A percentile compares a stretch with the other conserved stretches of the same genome.
Conservation (phyloP, 2,888 invertebrate species). For the Cataglyphis rosenhaueri region DNA sequence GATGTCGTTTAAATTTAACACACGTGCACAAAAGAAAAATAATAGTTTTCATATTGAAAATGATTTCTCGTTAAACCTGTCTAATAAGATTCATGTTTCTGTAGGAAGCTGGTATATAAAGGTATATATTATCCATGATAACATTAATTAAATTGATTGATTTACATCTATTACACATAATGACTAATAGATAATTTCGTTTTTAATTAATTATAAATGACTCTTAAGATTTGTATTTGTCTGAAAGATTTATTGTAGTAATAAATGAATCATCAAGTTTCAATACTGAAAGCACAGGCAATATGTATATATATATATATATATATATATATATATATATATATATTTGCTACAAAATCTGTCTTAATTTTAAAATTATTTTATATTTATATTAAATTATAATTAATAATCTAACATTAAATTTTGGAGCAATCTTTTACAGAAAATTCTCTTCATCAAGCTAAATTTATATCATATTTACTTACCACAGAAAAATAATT, state of each 20-base stretch:
- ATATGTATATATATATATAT: background rate
- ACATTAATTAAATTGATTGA: background rate
- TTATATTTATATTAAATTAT: background rate
- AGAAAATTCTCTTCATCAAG: background rate
- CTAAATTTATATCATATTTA: background rate
- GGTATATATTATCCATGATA: background rate
- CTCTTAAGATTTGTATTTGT: background rate
- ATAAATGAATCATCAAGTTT: background rate
- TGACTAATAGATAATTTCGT: background rate
- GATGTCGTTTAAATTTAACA: background rate
- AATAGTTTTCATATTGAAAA: background rate
- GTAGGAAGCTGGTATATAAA: background rate
- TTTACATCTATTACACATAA: conserved; percentile 7
- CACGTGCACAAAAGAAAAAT: background rate
- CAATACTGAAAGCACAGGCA: background rate
- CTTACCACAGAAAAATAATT: background rate
- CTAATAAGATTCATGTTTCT: background rate
- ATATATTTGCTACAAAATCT: background rate
- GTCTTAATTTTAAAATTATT: background rate
- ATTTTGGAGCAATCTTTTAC: background rate
- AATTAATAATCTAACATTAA: background rate
- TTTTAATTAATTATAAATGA: background rate
- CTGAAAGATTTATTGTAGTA: background rate
- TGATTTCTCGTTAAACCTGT: background rate
- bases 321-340: too few species aligned